Evolutionary conservation across 2,797 vertebrate species (phyloP).

Genomic region (Acomys russatus): DNA sequence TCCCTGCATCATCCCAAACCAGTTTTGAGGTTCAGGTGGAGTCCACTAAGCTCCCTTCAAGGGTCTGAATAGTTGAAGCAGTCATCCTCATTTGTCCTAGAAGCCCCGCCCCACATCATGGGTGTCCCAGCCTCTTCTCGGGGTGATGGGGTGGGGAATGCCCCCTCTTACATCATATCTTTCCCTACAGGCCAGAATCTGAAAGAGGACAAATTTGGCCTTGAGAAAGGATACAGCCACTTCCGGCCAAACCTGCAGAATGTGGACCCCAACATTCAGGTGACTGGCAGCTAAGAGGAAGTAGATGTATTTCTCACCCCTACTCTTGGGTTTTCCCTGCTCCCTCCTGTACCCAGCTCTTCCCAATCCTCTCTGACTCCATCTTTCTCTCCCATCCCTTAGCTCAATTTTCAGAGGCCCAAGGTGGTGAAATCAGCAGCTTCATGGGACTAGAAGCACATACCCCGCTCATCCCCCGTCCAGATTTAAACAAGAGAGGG

Average conservation of each 20-base stretch:
- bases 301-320: no score
- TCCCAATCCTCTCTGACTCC: not conserved
- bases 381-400: not conserved
- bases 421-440: not conserved
- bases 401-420: slow-evolving; percentile 58
- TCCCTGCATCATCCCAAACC: not conserved
- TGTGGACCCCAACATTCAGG: not conserved
- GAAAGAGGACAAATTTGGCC: slow-evolving; percentile 14
- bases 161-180: not conserved
- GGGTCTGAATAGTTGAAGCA: not conserved
- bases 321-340: not conserved
- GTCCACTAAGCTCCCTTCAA: not conserved
- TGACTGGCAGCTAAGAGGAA: not conserved
- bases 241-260: slow-evolving; percentile 47
- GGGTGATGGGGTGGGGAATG: no score
- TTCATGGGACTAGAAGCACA: not conserved
- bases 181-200: slow-evolving; percentile 41
- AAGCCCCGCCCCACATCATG: accelerated
- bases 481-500: not conserved
- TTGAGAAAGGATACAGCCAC: not conserved
- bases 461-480: not conserved
- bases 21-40: not conserved
- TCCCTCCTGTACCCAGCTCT: not conserved
- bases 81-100: not conserved
- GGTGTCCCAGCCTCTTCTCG: not conserved